Conservation (phyloP, 1,140 invertebrate species). For the Elymnias hypermnestra region DNA sequence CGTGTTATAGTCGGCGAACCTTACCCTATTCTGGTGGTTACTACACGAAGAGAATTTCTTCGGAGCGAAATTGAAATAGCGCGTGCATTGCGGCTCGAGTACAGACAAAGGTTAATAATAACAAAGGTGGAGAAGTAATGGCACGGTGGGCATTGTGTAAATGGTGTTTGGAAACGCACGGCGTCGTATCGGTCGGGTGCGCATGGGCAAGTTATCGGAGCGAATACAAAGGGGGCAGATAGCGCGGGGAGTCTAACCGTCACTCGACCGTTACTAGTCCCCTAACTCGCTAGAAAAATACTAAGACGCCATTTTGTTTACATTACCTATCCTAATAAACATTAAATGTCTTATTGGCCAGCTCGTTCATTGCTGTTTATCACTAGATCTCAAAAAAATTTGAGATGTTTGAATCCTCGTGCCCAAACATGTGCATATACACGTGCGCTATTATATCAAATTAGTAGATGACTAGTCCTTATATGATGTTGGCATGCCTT, state of each 20-base stretch:
- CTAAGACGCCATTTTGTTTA: conserved; percentile 61
- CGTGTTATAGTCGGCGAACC: conserved; percentile 39
- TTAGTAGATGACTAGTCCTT: too few species aligned
- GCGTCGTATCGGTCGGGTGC: conserved; percentile 70
- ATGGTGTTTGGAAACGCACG: conserved; percentile 62
- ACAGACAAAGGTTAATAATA: conserved; percentile 21
- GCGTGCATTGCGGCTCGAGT: conserved; percentile 46
- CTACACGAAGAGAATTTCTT: conserved; percentile 30
- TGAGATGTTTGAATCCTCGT: too few species aligned
- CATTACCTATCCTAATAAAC: conserved; percentile 42
- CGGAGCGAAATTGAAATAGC: conserved; percentile 10
- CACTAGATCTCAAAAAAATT: too few species aligned
- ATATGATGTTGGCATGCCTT: too few species aligned
- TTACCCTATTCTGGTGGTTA: conserved; percentile 41
- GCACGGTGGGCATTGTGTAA: conserved; percentile 42
- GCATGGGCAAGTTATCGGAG: conserved; percentile 74
- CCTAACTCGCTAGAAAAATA: conserved; percentile 71
- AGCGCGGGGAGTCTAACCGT: conserved; percentile 71
- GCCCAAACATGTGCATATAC: too few species aligned
- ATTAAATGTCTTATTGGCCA: too few species aligned
- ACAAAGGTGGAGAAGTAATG: conserved; percentile 50
- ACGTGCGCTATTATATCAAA: too few species aligned
- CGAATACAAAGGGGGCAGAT: conserved; percentile 73
- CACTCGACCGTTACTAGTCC: conserved; percentile 73
- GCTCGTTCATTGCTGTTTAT: too few species aligned